Base-by-base conservation (phyloP, 2,888 invertebrate species). In the Nineta flava region DNA sequence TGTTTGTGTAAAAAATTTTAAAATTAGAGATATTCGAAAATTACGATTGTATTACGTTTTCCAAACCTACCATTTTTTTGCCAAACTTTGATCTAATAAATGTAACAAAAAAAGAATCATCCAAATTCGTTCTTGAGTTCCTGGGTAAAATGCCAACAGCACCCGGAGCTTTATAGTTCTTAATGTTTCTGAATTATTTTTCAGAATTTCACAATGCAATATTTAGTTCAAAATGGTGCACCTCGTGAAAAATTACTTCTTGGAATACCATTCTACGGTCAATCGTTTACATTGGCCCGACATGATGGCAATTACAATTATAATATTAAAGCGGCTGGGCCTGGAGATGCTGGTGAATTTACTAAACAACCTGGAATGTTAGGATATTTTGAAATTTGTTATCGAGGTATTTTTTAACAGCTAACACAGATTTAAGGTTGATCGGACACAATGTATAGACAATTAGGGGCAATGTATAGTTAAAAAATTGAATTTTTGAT, bases 321-420 rank as follows among this genome's bases (percentile, higher is more conserved):
- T 2, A 86, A 86, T 0, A 71, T 78, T 2, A 66, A 79, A 0
- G 73, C 82, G 1, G 72, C 73, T 0, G 88, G 87, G 0, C 82
- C 87, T 0, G 92, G 91, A 0, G 77, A 77, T 48, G 73, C 87
- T 0, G 90, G 90, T 17, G 84, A 87, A 60, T 82, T 79, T 54
- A 88, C 90, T 0, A 81, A 79, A 54, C 88, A 90, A 64, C 86
- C 87, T 0, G 91, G 91, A 58, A 88, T 90, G 85, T 62, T 91
- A 57, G 80, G 87, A 0, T 91, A 87, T 62, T 87, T 87, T 59
- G 91, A 91, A 70, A 81, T 91, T 54, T 88, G 88, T 59, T 76
- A 82, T 50, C 74, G 78, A 65, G 67, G 73, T 72, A 55, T 51
- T n/a, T n/a, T n/a, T n/a, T n/a, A n/a, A n/a, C n/a, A n/a, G n/a